These are phyloP conservation scores for Parnassius glacialis DNA, from an alignment of 2,888 invertebrate species.

Conservation along the genomic window DNA sequence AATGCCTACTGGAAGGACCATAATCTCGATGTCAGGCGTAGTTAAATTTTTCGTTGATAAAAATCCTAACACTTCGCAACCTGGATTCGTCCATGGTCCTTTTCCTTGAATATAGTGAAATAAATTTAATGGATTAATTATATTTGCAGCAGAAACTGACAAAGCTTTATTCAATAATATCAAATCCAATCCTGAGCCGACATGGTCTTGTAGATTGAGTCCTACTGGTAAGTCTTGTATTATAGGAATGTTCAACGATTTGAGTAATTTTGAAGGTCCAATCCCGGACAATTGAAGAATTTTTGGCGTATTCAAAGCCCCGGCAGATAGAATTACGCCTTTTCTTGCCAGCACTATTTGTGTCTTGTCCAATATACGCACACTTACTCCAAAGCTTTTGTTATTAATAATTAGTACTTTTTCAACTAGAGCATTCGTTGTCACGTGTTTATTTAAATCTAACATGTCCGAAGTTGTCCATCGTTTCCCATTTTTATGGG, in stretches of 20 bases:
- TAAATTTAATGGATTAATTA: constrained; percentile 79
- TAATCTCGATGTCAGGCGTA: constrained; percentile 83
- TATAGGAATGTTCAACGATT: constrained; percentile 75
- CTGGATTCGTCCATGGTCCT: constrained; percentile 84
- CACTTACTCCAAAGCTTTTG: constrained; percentile 40
- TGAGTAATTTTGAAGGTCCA: constrained; percentile 81
- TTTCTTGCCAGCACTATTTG: constrained; percentile 72
- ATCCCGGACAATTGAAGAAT: constrained; percentile 86
- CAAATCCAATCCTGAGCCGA: constrained; percentile 86
- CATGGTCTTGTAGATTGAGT: constrained; percentile 86
- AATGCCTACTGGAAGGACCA: constrained; percentile 85
- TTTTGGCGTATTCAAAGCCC: constrained; percentile 85
- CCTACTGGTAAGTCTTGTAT: constrained; percentile 85
- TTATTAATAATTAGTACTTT: constrained; percentile 71
- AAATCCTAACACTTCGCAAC: constrained; percentile 84
- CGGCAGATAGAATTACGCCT: constrained; percentile 85
- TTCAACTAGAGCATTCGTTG: constrained; percentile 78
- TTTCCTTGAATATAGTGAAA: constrained; percentile 80
- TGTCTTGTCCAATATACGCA: constrained; percentile 45
- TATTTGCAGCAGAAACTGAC: constrained; percentile 71
- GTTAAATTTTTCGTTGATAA: constrained; percentile 63
- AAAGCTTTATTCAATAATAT: constrained; percentile 78
- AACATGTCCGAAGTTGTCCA: constrained; percentile 82
- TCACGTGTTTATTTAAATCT: constrained; percentile 49
- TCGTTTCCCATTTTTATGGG: constrained; percentile 80